Evolutionary conservation across 2,797 vertebrate genomes (phyloP).

Genomic region (Pelodytes ibericus): DNA sequence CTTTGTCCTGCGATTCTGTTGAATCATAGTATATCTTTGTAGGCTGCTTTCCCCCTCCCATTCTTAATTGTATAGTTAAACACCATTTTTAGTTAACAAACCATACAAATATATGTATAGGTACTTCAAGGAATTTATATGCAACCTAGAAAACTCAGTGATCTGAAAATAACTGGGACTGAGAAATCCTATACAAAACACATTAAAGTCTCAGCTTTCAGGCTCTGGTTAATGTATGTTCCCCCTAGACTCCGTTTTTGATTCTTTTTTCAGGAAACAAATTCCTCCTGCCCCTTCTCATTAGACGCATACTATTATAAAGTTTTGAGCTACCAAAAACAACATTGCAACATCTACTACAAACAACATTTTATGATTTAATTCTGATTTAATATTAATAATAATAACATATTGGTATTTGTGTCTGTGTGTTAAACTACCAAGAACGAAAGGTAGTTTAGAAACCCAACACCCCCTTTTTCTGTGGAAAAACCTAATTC

Average conservation of each 20-base stretch:
- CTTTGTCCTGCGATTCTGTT: too few relatives aligned
- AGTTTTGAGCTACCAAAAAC: background rate
- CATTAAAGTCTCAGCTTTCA: background rate
- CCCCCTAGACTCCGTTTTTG: background rate
- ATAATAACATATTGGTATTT: background rate
- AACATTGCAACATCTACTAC: background rate
- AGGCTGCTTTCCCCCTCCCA: too few relatives aligned
- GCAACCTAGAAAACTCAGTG: background rate
- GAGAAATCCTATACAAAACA: background rate
- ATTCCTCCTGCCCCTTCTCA: background rate
- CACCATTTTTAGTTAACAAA: too few relatives aligned
- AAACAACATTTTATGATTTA: background rate
- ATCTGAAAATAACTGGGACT: background rate
- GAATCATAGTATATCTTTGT: too few relatives aligned
- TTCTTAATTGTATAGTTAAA: too few relatives aligned
- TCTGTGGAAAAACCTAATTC: conserved; percentile 35
- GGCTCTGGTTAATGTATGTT: background rate
- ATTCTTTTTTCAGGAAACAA: background rate
- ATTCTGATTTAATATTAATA: too few relatives aligned
- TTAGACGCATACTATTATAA: background rate
- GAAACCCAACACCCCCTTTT: conserved; percentile 39
- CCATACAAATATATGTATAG: too few relatives aligned
- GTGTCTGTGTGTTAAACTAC: conserved; percentile 10
- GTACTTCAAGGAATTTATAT: too few relatives aligned
- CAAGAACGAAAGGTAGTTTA: conserved; percentile 16